Evolutionary conservation across 2,113 vertebrate species (phyloP), one percentile per base, ranked within the genome.

Genomic region (Pangasianodon gigas): DNA sequence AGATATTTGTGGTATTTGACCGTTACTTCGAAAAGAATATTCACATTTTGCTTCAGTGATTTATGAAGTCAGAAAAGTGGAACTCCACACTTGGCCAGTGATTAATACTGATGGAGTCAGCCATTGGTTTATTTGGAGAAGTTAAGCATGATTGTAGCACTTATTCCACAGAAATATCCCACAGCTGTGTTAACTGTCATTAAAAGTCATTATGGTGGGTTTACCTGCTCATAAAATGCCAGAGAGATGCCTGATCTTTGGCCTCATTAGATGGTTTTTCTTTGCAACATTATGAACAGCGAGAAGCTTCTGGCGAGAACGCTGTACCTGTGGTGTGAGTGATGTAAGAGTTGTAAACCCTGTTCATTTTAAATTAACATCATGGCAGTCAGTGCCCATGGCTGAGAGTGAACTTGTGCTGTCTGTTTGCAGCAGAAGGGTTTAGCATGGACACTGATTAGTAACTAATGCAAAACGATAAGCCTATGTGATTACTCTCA

Each of bases 391-490:
- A 58, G 58, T 41, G 44, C 56, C 54, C n/a, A 26, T 84, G 58
- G 44, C 83, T 79, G 67, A 54, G 82, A 48, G 52, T 71, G 37
- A 75, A 56, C 44, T 67, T 46, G 24, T 85, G 32, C 18, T 84
- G 62, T 85, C 37, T 48, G 56, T 82, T 80, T 87, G 62, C 88
- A 90, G 84, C 60, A 85, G 84, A 85, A 86, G 86, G 60, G 69
- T 77, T n/a, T 84, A 67, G 65, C 79, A 54, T 77, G 54, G 82
- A 60, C 54, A 77, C 87, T 93, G 92, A 92, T 92, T 93, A 90
- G 89, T 90, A 69, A 90, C 85, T 90, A 91, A 89, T 90, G 88
- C 82, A 54, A 62, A 62, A 51, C 48, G 65, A 84, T 67, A 52
- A 79, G 48, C 51, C 65, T 89, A 58, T 52, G 65, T 89, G 88